Percentiles rank a stretch among this genome's conserved stretches.
phyloP scores from a whole-genome alignment of 53 echinoderm and acorn worm genomes.

The Mesocentrotus franciscanus region DNA sequence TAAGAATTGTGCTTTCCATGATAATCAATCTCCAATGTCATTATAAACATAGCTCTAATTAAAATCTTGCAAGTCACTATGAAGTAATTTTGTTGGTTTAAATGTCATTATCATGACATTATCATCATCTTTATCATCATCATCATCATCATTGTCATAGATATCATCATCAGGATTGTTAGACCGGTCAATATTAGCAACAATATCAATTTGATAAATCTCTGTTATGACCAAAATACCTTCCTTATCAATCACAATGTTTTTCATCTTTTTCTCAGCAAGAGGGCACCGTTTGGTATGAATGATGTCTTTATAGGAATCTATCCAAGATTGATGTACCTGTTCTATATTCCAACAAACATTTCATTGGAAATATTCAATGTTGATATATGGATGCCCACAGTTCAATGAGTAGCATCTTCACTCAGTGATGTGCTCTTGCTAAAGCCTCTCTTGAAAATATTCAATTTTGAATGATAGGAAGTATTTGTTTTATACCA shows the following conservation, averaged over 20 bases:
- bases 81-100: too few species aligned
- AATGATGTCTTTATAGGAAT: slow-evolving; percentile 2
- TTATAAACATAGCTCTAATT: neutral
- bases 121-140: neutral
- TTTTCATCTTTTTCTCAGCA: neutral
- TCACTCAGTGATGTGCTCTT: neutral
- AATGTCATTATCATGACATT: too few species aligned
- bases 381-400: neutral
- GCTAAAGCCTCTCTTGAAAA: neutral
- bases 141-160: neutral
- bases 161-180: neutral
- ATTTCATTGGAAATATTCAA: neutral
- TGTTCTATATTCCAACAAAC: neutral
- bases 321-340: slow-evolving; percentile 46
- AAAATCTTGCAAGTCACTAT: too few species aligned
- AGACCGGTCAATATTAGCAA: neutral
- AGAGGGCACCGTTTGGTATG: neutral
- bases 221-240: neutral
- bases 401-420: neutral
- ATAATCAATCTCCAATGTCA: neutral
- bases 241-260: neutral
- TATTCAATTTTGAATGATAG: neutral
- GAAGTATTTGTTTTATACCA: neutral
- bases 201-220: neutral
- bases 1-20: neutral